Base-by-base conservation (phyloP, 2,113 vertebrate genomes). In the Oenanthe melanoleuca region DNA sequence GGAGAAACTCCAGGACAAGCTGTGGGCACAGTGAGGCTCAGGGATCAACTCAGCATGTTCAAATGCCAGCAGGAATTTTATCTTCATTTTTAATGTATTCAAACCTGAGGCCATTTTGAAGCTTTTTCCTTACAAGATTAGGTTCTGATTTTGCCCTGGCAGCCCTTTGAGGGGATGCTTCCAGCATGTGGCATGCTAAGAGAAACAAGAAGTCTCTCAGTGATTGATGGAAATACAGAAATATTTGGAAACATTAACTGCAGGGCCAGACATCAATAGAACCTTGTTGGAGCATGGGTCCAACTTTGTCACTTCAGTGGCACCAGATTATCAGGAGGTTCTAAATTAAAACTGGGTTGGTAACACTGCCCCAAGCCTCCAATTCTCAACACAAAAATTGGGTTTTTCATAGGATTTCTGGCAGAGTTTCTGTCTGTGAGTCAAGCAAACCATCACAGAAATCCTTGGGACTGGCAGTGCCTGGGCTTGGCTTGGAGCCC, bases 261-360 rank as follows among this genome's bases (percentile, higher is more conserved):
- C 50, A 73, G 37, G 45, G 31, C 34, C 67, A 89, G 70, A 25
- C 49, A 3, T 6, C 56, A 67, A 38, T 23, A 34, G 42, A 55
- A 88, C 56, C 44, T 38, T 0, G 0, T 9, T 0, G 0, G 60
- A 47, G 47, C 1, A 4, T 1, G 16, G 59, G 64, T 65, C 67
- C 84, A 56, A 3, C 20, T 78, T 14, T 2, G 65, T 16, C 28
- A 74, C 18, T 57, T 5, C 15, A 64, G 26, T 7, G 44, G 53
- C 59, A 78, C 14, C 14, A 11, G 60, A 23, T 80, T 78, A 53
- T 59, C 45, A 53, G 53, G 40, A 73, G 23, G 29, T 61, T 52
- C 64, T 89, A 40, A 84, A 66, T 61, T 31, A 84, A 47, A 79
- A 9, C 31, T 84, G 80, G 26, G 34, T 12, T 63, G 59, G 53